Base-by-base conservation (phyloP, 2,888 invertebrate genomes). In the Phyllotreta cruciferae region DNA sequence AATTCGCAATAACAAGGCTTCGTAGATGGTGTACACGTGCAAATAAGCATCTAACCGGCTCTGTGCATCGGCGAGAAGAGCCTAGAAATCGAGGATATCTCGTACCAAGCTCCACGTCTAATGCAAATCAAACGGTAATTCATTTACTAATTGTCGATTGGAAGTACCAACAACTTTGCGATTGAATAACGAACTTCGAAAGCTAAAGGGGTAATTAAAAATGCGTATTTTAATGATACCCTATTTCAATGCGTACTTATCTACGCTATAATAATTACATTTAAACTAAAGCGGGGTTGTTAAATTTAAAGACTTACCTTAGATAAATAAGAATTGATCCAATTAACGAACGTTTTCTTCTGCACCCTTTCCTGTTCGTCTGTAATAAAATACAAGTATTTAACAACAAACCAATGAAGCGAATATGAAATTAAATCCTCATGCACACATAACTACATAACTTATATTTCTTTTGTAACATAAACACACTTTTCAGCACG, bases 321-420 rank as follows among this genome's bases (percentile, higher is more conserved):
- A 78, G 90, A 91, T 78, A 98, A 87, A 85, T 96, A 95, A 80
- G 96, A 96, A 85, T 98, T 98, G 83, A 98, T 97, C 97, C 98
- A 98, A 84, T 98, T 98, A 76, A 96, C 95, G 82, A 98, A 98
- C 70, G 97, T 98, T 83, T 98, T 98, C 88, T 97, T 98, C 83
- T 98, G 98, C 73, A 98, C 97, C 82, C 96, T 88, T 86, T 98
- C 97, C 85, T 98, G 97, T 85, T 98, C 97, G 89, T 97, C 98
- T 98, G 91, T 38, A 60, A 60, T n/a, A 47, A 60, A 47, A 60
- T 9, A 37, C 1, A 1, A 11, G 13, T 9, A 56, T 56, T 9
- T 44, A 44, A 37, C 14, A 54, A 41, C 13, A 8, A 53, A 14
- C 9, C 24, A 24, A 24, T 24, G 24, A 24, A 24, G 24, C 24